These are phyloP conservation scores for Tenodera sinensis DNA, from an alignment of 2,888 invertebrate species.

Conservation along the genomic window DNA sequence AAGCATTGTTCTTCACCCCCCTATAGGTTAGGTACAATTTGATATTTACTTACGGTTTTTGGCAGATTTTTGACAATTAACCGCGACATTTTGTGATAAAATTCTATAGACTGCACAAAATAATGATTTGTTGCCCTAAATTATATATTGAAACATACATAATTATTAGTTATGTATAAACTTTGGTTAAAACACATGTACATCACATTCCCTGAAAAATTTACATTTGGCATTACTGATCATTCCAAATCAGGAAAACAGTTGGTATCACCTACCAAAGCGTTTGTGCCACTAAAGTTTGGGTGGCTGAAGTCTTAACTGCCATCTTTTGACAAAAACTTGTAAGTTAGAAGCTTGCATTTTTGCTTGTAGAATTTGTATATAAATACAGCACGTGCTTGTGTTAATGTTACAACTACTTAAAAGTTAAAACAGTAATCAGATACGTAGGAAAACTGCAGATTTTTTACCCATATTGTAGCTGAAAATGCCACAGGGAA, in stretches of 20 bases:
- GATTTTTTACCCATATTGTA: neutral
- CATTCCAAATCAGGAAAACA: too few species aligned
- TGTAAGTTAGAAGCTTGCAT: neutral
- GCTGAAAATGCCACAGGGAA: constrained; percentile 61
- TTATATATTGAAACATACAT: too few species aligned
- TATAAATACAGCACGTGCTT: neutral
- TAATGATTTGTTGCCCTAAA: too few species aligned
- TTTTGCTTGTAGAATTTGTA: neutral
- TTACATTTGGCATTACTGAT: too few species aligned
- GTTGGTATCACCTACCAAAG: too few species aligned
- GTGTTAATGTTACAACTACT: neutral
- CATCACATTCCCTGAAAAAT: too few species aligned
- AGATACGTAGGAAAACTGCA: too few species aligned
- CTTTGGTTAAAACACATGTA: too few species aligned
- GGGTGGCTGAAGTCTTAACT: neutral
- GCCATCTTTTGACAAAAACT: neutral
- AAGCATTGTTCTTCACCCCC: too few species aligned
- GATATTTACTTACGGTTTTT: constrained; percentile 62
- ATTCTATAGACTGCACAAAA: neutral
- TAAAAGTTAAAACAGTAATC: neutral
- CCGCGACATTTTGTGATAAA: constrained; percentile 82
- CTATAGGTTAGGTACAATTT: neutral
- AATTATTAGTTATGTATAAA: too few species aligned
- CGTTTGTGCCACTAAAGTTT: too few species aligned
- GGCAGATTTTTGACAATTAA: constrained; percentile 89